Percentiles rank a stretch among this genome's conserved stretches.
phyloP scores from a whole-genome alignment of 37 sponge, comb jelly and placozoan species.

The Beroe forskalii region DNA sequence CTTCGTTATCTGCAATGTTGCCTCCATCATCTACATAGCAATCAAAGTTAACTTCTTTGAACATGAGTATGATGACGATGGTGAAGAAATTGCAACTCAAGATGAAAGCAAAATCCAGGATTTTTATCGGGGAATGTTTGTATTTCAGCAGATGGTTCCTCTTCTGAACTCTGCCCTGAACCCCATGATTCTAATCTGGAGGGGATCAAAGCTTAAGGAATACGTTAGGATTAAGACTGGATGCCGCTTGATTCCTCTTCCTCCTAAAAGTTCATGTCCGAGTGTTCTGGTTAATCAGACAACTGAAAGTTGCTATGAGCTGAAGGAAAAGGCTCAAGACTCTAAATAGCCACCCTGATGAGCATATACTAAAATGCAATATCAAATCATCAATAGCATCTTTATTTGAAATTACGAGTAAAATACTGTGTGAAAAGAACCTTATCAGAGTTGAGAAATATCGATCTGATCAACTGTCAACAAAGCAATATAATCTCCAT shows the following conservation, averaged over 20 bases:
- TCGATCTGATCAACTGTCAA: too few relatives aligned
- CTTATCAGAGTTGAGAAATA: too few relatives aligned
- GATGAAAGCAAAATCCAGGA: not conserved
- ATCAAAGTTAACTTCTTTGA: not conserved
- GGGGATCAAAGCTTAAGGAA: not conserved
- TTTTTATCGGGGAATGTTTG: slow-evolving; percentile 12
- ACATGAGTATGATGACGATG: not conserved
- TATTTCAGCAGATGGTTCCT: not conserved
- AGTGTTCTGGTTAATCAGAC: too few relatives aligned
- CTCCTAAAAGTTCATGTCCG: too few relatives aligned
- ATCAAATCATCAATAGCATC: too few relatives aligned
- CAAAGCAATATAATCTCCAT: too few relatives aligned
- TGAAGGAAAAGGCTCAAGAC: too few relatives aligned
- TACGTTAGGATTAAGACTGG: not conserved
- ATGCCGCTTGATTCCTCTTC: not conserved
- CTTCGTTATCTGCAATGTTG: slow-evolving; percentile 4
- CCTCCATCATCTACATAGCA: not conserved
- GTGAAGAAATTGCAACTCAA: not conserved
- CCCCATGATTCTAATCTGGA: slow-evolving; percentile 18
- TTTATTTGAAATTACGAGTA: too few relatives aligned
- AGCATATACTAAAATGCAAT: too few relatives aligned
- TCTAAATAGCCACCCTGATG: too few relatives aligned
- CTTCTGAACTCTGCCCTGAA: not conserved
- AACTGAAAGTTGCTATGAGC: too few relatives aligned
- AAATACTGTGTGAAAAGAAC: too few relatives aligned